Evolutionary conservation across 2,113 vertebrate species (phyloP).

Genomic region (Cairina moschata): DNA sequence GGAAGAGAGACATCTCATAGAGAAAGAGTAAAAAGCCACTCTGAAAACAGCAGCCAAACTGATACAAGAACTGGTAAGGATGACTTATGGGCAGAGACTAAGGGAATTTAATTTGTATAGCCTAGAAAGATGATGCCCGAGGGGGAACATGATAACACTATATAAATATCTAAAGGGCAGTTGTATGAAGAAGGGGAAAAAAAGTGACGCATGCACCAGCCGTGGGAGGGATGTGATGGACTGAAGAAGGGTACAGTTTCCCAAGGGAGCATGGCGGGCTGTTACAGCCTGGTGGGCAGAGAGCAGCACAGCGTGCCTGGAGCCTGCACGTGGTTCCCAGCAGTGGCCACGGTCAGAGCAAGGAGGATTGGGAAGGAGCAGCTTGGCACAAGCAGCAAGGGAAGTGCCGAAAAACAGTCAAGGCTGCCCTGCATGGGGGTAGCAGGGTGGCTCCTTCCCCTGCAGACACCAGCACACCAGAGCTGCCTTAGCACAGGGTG

Average conservation of each 20-base stretch:
- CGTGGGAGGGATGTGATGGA: constrained; percentile 30
- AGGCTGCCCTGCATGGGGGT: accelerated
- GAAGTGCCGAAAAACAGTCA: accelerated
- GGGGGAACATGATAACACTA: constrained; percentile 24
- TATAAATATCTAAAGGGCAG: constrained; percentile 68
- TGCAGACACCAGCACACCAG: background rate
- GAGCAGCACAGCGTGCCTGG: background rate
- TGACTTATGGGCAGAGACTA: constrained; percentile 20
- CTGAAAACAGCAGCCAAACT: background rate
- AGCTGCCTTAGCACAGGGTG: accelerated
- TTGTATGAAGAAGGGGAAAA: constrained; percentile 26
- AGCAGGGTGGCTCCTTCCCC: background rate
- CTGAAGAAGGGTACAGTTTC: background rate
- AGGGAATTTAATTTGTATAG: constrained; percentile 43
- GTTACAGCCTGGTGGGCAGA: background rate
- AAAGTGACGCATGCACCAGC: constrained; percentile 25
- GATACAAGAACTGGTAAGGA: background rate
- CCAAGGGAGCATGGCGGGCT: background rate
- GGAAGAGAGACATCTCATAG: background rate
- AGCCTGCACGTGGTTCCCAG: background rate
- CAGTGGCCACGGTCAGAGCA: accelerated
- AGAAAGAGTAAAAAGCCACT: background rate
- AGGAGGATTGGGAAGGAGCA: background rate
- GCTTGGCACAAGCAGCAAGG: background rate
- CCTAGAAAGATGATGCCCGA: constrained; percentile 44